Evolutionary conservation across 2,797 vertebrate species (phyloP).

Genomic region (Sebastes oblongus): DNA sequence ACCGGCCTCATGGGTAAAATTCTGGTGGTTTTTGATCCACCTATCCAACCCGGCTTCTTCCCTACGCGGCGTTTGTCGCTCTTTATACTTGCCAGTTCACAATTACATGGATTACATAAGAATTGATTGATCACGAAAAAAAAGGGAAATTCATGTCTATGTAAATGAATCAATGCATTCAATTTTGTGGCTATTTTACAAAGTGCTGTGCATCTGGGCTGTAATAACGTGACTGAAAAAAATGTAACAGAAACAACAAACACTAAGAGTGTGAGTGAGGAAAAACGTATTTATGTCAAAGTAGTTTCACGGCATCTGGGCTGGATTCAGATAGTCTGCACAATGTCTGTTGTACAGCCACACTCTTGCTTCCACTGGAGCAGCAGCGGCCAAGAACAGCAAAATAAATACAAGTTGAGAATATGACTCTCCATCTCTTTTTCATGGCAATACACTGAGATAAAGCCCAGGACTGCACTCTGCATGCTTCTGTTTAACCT

Average conservation of each 20-base stretch:
- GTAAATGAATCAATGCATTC: no score
- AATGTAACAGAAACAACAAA: conserved; percentile 19
- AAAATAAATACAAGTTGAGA: conserved; percentile 68
- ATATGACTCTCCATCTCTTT: conserved; percentile 56
- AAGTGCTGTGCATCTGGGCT: no score
- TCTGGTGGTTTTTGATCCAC: no score
- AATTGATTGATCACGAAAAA: no score
- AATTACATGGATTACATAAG: no score
- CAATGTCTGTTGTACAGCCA: conserved; percentile 36
- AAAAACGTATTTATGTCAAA: conserved; percentile 34
- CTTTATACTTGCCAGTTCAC: no score
- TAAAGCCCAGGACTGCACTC: conserved; percentile 42
- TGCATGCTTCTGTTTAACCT: conserved; percentile 62
- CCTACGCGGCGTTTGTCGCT: no score
- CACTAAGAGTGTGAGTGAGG: conserved; percentile 1
- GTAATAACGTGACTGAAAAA: conserved; percentile 16
- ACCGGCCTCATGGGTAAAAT: no score
- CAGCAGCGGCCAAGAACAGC: conserved; percentile 50
- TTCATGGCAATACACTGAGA: conserved; percentile 53
- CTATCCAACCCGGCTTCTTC: no score
- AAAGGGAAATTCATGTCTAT: no score
- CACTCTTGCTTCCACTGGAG: conserved; percentile 15
- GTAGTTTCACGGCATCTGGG: conserved; percentile 37
- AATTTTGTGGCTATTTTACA: no score
- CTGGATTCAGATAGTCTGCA: conserved; percentile 44